phyloP scores from a whole-genome alignment of 2,113 vertebrate genomes.

The Rhineura floridana region DNA sequence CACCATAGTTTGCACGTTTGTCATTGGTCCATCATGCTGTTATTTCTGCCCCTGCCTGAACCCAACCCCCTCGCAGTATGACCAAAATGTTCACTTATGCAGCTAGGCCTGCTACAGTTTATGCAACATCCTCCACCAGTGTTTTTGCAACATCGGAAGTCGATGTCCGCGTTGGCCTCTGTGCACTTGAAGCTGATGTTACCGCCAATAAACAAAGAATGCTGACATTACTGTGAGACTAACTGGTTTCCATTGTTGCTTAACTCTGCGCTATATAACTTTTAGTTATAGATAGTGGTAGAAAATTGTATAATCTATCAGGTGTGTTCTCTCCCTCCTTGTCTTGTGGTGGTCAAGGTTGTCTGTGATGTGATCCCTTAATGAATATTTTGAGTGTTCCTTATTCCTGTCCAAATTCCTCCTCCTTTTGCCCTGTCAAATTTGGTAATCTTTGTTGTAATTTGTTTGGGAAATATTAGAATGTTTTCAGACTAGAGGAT shows the following conservation, averaged over 20 bases:
- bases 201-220: conserved; percentile 85
- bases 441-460: conserved; percentile 23
- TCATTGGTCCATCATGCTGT: conserved; percentile 76
- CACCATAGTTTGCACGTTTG: conserved; percentile 52
- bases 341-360: conserved; percentile 61
- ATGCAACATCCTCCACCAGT: conserved; percentile 83
- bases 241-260: conserved; percentile 66
- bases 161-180: conserved; percentile 83
- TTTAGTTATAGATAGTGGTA: conserved; percentile 66
- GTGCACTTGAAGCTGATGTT: conserved; percentile 86
- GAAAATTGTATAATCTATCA: conserved; percentile 57
- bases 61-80: conserved; percentile 82
- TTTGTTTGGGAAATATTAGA: conserved; percentile 23
- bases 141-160: conserved; percentile 87
- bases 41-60: conserved; percentile 82
- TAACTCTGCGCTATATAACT: conserved; percentile 72
- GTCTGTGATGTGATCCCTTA: conserved; percentile 66
- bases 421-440: conserved; percentile 20
- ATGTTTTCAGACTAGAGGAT: conserved; percentile 24
- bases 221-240: conserved; percentile 68
- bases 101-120: conserved; percentile 84
- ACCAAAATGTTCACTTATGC: conserved; percentile 84
- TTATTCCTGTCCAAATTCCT: conserved; percentile 40
- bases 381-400: conserved; percentile 36
- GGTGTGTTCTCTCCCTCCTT: conserved; percentile 50